Conservation (phyloP, 2,797 vertebrate species). For the Mormyrops boulengeri region DNA sequence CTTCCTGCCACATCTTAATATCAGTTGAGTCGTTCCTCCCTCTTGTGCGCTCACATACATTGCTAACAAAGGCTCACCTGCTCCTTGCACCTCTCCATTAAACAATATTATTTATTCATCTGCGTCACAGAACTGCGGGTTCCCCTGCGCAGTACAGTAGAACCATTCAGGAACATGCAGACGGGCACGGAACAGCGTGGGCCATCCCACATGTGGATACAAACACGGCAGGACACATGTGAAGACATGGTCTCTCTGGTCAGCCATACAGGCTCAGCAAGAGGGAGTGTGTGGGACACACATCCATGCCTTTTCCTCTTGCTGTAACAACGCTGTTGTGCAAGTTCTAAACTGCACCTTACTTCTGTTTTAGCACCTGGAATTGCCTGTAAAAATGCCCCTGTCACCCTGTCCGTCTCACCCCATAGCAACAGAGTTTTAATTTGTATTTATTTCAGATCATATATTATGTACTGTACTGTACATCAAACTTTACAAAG, state of each 20-base stretch:
- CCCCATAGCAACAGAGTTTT: constrained; percentile 25
- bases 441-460: constrained; percentile 56
- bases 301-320: background rate
- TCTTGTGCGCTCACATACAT: background rate
- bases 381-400: background rate
- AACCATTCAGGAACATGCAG: constrained; percentile 41
- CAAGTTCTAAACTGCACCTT: constrained; percentile 2
- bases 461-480: constrained; percentile 47
- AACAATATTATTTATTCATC: constrained; percentile 63
- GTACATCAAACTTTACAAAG: constrained; percentile 44
- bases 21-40: background rate
- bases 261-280: constrained; percentile 24
- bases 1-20: background rate
- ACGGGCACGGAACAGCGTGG: constrained; percentile 22
- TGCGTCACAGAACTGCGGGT: constrained; percentile 54
- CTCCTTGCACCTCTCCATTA: constrained; percentile 39
- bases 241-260: background rate
- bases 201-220: constrained; percentile 21
- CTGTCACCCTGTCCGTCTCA: background rate
- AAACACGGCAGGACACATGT: constrained; percentile 16
- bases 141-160: constrained; percentile 47
- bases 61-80: constrained; percentile 14
- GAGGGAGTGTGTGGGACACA: constrained; percentile 27
- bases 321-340: constrained; percentile 3
- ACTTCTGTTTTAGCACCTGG: background rate